A percentile compares a stretch with the other conserved stretches of the same genome.
phyloP scores from a whole-genome alignment of 1,140 invertebrate genomes.

The Pemphigus obesinymphae region DNA sequence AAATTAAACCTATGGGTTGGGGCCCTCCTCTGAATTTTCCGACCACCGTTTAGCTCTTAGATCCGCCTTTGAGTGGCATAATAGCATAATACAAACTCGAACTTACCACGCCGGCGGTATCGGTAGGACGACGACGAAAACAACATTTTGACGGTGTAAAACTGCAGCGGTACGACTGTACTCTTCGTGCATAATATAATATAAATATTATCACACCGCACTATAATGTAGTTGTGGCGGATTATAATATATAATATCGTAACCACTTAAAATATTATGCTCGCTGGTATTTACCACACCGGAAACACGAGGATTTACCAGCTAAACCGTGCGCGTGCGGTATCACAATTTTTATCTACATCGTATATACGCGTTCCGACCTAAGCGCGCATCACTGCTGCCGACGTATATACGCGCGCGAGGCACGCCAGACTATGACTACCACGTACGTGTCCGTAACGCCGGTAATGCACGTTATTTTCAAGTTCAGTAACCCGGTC shows the following conservation, averaged over 20 bases:
- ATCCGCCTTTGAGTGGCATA: too few relatives aligned
- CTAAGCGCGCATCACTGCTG: not conserved
- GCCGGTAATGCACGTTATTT: constrained; percentile 21
- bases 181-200: not conserved
- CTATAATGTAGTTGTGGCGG: too few relatives aligned
- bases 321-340: too few relatives aligned
- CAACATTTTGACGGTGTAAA: not conserved
- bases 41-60: too few relatives aligned
- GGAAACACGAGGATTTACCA: too few relatives aligned
- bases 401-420: not conserved
- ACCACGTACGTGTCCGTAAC: not conserved
- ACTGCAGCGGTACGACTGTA: not conserved
- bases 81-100: too few relatives aligned
- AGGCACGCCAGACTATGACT: not conserved
- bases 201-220: not conserved
- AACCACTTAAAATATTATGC: not conserved
- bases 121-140: not conserved
- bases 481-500: constrained; percentile 38
- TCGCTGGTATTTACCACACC: not conserved
- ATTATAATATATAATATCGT: too few relatives aligned
- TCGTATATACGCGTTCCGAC: not conserved
- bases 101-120: not conserved
- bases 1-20: too few relatives aligned
- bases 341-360: too few relatives aligned
- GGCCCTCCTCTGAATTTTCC: too few relatives aligned